Evolutionary conservation across 2,888 invertebrate species (phyloP), one percentile per base, ranked within the genome.

Genomic region (Macrophya alboannulata): DNA sequence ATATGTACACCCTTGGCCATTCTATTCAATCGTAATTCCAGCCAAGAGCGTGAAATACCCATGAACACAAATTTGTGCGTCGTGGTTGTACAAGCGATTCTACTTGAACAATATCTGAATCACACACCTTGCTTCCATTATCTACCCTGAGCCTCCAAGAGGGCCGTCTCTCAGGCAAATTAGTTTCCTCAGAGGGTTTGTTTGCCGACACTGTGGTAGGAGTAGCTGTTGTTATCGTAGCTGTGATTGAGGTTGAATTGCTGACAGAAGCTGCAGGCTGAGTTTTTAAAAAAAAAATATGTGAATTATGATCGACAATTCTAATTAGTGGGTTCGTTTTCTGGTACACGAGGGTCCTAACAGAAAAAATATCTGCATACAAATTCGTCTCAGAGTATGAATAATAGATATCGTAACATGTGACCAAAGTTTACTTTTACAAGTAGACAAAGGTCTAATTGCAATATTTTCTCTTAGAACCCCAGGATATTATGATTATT

Each of bases 131-230:
- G 95, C 97, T 97, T 94, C 96, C 95, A 94, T 97, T 97, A 95
- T 98, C 98, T 94, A 98, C 97, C 94, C 97, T 96, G 92, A 98
- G 95, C 94, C 98, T 96, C 98, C 98, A 98, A 90, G 98, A 98
- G 68, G 98, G 98, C 92, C 98, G 96, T 90, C 98, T 96, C 94
- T 98, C 98, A 89, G 95, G 95, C 89, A 94, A 91, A 90, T 93
- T 93, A 90, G 91, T 90, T 89, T 93, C 93, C 89, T 93, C 93
- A 76, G 92, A 90, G 87, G 90, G 89, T 92, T 93, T 93, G 89
- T 91, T 92, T 85, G 94, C 91, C 89, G 94, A 95, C 87, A 95
- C 95, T 87, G 94, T 93, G 83, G 94, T 94, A 72, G 95, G 94
- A 88, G 94, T 94, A 89, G 95, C 95, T 88, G 94, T 94, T 90